Evolutionary conservation across 2,797 vertebrate species (phyloP).

Genomic region (Nyctalus aviator): DNA sequence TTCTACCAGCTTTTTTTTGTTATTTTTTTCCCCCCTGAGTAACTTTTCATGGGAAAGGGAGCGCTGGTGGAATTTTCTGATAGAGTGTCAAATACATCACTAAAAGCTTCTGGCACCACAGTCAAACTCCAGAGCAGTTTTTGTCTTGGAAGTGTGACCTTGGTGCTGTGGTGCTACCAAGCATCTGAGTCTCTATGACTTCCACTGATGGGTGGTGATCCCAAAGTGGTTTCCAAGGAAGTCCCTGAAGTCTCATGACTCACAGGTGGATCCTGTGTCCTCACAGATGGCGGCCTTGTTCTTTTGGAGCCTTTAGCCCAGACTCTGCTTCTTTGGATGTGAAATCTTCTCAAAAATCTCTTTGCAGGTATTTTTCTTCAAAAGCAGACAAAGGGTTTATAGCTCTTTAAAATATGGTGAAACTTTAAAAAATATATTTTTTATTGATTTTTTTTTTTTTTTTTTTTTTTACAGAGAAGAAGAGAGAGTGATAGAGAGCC

Average conservation of each 20-base stretch:
- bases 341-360: slow-evolving; percentile 58
- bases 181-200: slow-evolving; percentile 79
- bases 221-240: slow-evolving; percentile 50
- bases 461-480: too few relatives aligned
- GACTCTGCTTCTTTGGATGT: background rate
- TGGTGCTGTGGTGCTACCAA: slow-evolving; percentile 55
- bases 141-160: background rate
- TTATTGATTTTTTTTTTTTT: too few relatives aligned
- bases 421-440: background rate
- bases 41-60: slow-evolving; percentile 83
- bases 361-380: slow-evolving; percentile 53
- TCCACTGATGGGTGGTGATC: slow-evolving; percentile 69
- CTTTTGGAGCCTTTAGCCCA: background rate
- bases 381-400: slow-evolving; percentile 33
- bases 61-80: slow-evolving; percentile 82
- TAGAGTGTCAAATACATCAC: slow-evolving; percentile 81
- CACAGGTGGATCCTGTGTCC: slow-evolving; percentile 28
- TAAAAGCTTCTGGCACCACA: slow-evolving; percentile 72
- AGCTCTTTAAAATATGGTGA: slow-evolving; percentile 63
- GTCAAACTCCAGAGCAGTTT: slow-evolving; percentile 75
- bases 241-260: slow-evolving; percentile 72
- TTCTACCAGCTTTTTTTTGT: slow-evolving; percentile 27
- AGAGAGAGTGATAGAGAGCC: too few relatives aligned
- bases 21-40: slow-evolving; percentile 53
- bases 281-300: slow-evolving; percentile 57